Percentiles rank a stretch among this genome's conserved stretches.
These are phyloP conservation scores for Chionomys nivalis DNA, from an alignment of 2,113 vertebrate genomes.

Conservation along the genomic window DNA sequence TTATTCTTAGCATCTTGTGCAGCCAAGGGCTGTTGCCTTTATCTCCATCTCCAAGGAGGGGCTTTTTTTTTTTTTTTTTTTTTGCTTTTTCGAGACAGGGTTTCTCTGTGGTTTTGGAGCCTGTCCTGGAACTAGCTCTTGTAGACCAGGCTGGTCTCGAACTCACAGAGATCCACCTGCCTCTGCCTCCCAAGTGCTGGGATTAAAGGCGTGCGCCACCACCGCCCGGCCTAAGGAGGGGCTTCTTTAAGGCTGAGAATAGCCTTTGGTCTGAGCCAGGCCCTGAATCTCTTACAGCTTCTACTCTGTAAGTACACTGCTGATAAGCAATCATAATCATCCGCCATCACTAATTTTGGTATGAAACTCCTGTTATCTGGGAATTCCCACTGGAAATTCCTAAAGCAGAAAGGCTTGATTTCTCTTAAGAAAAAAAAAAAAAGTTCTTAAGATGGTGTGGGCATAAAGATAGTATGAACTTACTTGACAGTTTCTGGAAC, in stretches of 20 bases:
- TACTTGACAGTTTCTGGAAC: slow-evolving; percentile 29
- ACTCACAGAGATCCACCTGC: too few species aligned
- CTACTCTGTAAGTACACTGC: background rate
- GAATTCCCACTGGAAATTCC: slow-evolving; percentile 18
- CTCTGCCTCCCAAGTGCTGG: too few species aligned
- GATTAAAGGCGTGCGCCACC: too few species aligned
- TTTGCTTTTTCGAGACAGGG: too few species aligned
- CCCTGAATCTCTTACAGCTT: background rate
- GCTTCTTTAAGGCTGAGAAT: background rate
- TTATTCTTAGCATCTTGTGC: background rate
- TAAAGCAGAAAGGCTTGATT: background rate
- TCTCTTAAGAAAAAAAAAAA: background rate
- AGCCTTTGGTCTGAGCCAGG: background rate
- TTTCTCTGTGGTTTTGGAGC: too few species aligned
- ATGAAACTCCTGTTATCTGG: background rate
- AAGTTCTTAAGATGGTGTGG: background rate
- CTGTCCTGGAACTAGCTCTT: too few species aligned
- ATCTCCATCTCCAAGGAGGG: background rate
- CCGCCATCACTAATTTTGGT: background rate
- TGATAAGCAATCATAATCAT: slow-evolving; percentile 2
- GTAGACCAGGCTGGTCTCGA: too few species aligned
- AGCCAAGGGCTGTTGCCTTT: background rate
- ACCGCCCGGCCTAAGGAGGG: too few species aligned
- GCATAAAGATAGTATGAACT: background rate
- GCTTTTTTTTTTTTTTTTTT: too few species aligned